phyloP scores from a whole-genome alignment of 2,113 vertebrate species.

The Mus musculus region DNA sequence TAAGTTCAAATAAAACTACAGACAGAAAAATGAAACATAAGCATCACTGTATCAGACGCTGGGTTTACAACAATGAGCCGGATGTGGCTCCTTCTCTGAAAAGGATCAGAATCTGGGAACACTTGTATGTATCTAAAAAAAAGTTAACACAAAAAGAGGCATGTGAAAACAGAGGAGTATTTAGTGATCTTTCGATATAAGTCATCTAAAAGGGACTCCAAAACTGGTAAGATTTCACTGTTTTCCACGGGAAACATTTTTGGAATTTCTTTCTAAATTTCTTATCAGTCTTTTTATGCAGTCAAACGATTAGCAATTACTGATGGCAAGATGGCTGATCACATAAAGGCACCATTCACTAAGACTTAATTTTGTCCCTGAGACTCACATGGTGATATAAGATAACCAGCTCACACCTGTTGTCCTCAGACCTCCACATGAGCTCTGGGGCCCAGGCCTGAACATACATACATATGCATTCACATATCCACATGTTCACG shows the following conservation, averaged over 20 bases:
- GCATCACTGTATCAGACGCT: not conserved
- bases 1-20: constrained; percentile 24
- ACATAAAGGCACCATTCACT: not conserved
- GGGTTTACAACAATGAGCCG: not conserved
- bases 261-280: not conserved
- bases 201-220: not conserved
- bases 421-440: not conserved
- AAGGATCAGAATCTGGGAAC: not conserved
- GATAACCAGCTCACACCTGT: not conserved
- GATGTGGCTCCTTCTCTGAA: not conserved
- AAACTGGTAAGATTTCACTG: not conserved
- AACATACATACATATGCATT: not conserved
- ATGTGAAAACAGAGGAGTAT: not conserved
- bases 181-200: not conserved
- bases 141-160: not conserved
- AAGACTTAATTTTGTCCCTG: not conserved
- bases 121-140: not conserved
- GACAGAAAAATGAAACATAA: not conserved
- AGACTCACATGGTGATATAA: not conserved
- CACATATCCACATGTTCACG: not conserved
- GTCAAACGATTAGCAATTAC: not conserved
- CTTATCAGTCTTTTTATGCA: not conserved
- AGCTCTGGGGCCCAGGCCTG: no score
- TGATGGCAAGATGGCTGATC: not conserved
- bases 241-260: not conserved